These are phyloP conservation scores for Calyptomena viridis DNA, from an alignment of 2,113 vertebrate species.

Conservation along the genomic window DNA sequence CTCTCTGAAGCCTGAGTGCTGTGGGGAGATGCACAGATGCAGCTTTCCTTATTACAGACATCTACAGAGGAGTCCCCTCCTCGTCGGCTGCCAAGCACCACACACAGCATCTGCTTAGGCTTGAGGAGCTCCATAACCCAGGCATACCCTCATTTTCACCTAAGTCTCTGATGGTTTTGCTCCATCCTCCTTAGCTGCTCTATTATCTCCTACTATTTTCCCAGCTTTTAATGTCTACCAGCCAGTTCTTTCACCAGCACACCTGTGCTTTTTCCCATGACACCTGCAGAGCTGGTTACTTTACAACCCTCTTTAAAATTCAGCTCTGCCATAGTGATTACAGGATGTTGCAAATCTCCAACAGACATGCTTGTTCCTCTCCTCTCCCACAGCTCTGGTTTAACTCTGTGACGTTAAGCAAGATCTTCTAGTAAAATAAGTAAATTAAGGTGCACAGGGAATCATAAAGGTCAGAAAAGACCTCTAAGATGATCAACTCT, in stretches of 20 bases:
- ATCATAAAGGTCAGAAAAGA: background rate
- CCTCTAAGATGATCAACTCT: background rate
- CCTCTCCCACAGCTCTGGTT: background rate
- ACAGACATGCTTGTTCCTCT: background rate
- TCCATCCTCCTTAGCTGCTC: background rate
- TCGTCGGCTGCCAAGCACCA: background rate
- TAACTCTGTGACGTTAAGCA: background rate
- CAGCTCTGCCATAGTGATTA: background rate
- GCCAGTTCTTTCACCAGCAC: background rate
- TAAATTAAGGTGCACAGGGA: background rate
- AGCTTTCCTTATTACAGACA: background rate
- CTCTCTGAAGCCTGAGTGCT: background rate
- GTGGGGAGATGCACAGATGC: background rate
- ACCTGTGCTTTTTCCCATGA: background rate
- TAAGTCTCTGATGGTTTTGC: rapidly evolving
- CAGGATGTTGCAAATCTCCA: background rate
- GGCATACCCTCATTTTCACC: background rate
- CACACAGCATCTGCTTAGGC: background rate
- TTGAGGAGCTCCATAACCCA: background rate
- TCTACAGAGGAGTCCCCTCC: background rate
- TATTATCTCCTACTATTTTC: background rate
- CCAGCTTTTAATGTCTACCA: background rate
- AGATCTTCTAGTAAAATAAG: background rate
- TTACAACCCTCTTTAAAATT: background rate
- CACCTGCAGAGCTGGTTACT: background rate